phyloP scores from a whole-genome alignment of 2,888 invertebrate species.

The Aproaerema taeniolella region DNA sequence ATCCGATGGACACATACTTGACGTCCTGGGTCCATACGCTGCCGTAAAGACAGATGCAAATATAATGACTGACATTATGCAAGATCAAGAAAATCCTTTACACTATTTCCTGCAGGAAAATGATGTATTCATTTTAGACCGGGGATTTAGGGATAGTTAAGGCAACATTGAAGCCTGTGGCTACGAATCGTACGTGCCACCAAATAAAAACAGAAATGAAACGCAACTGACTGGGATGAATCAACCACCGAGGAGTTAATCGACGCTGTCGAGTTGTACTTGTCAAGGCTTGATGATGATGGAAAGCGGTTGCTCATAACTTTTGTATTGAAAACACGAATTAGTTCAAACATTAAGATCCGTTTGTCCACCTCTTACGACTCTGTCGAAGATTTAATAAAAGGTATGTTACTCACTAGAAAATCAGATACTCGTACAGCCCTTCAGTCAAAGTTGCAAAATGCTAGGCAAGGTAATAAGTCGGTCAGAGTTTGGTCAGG shows the following conservation, averaged over 20 bases:
- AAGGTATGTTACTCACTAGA: slow-evolving; percentile 12
- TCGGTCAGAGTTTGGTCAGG: slow-evolving; percentile 15
- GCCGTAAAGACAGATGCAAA: no score
- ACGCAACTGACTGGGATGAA: neutral
- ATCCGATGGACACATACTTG: no score
- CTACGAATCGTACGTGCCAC: no score
- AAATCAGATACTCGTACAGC: slow-evolving; percentile 15
- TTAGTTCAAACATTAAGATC: neutral
- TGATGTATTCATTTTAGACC: no score
- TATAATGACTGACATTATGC: no score
- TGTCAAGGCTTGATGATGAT: neutral
- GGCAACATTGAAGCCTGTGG: no score
- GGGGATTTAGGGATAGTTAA: no score
- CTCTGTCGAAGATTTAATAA: slow-evolving; percentile 5
- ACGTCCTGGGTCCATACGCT: no score
- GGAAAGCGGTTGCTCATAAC: neutral
- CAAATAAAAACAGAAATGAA: no score
- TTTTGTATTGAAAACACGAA: neutral
- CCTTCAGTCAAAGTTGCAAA: slow-evolving; percentile 11
- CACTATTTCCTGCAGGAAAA: no score
- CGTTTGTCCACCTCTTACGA: neutral
- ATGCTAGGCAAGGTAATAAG: slow-evolving; percentile 5
- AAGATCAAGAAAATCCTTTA: no score
- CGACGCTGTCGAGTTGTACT: neutral
- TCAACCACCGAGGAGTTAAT: neutral